Evolutionary conservation across 2,888 invertebrate species (phyloP).

Genomic region (Nowickia ferox): DNA sequence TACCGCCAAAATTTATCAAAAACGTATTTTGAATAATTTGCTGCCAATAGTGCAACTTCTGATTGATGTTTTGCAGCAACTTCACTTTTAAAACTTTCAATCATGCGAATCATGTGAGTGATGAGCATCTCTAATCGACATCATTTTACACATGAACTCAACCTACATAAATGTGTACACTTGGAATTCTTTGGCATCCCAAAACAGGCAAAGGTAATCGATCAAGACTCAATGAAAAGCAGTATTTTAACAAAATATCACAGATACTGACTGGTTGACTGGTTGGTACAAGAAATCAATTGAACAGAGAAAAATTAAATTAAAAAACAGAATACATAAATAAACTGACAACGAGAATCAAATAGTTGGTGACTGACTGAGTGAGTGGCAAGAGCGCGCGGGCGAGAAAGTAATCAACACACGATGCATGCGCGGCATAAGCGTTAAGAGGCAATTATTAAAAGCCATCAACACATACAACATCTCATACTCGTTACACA

Average conservation of each 20-base stretch:
- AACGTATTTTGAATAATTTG: too few relatives aligned
- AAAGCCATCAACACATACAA: slow-evolving; percentile 62
- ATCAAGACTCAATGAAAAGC: slow-evolving; percentile 64
- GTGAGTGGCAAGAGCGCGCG: slow-evolving; percentile 55
- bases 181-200: slow-evolving; percentile 43
- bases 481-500: slow-evolving; percentile 36
- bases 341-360: slow-evolving; percentile 22
- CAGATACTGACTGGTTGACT: slow-evolving; percentile 11
- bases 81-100: too few relatives aligned
- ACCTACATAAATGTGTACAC: neutral
- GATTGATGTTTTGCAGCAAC: too few relatives aligned
- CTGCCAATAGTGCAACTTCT: too few relatives aligned
- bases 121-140: neutral
- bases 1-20: too few relatives aligned
- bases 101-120: too few relatives aligned
- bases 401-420: slow-evolving; percentile 74
- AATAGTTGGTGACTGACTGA: slow-evolving; percentile 6
- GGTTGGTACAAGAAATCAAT: slow-evolving; percentile 4
- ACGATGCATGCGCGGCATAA: slow-evolving; percentile 50
- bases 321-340: slow-evolving; percentile 7
- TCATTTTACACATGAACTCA: slow-evolving; percentile 16
- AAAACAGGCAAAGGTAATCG: slow-evolving; percentile 63
- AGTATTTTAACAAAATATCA: slow-evolving; percentile 60
- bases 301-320: slow-evolving; percentile 3
- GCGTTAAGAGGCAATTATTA: slow-evolving; percentile 66